These are phyloP conservation scores for Sterna hirundo DNA, from an alignment of 2,113 vertebrate species.

Conservation along the genomic window DNA sequence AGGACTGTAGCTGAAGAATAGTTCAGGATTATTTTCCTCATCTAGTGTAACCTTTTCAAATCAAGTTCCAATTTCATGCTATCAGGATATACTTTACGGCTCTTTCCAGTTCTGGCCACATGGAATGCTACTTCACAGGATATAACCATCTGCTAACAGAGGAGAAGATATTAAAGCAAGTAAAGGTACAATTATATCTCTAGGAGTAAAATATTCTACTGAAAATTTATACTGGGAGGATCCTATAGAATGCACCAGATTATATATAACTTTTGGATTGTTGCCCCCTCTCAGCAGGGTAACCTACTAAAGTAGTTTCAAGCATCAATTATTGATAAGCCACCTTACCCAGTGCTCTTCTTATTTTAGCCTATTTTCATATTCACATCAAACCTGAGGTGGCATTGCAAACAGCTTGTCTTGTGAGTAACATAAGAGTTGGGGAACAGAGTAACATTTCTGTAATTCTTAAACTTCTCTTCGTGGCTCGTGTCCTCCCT, in stretches of 20 bases:
- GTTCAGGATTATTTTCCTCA: conserved; percentile 33
- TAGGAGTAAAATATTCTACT: background rate
- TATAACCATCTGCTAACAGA: background rate
- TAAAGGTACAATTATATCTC: background rate
- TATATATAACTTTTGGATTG: background rate
- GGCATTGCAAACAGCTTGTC: background rate
- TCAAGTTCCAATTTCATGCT: conserved; percentile 50
- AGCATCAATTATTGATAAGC: background rate
- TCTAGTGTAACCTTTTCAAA: conserved; percentile 29
- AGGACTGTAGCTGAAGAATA: background rate
- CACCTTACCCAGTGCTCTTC: background rate
- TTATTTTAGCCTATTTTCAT: background rate
- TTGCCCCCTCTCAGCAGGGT: background rate
- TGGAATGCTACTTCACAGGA: background rate
- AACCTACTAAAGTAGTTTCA: background rate
- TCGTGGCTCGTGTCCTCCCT: background rate
- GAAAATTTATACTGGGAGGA: background rate
- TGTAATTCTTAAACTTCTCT: background rate
- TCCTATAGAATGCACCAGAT: background rate
- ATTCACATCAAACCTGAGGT: background rate
- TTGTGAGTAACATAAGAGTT: background rate
- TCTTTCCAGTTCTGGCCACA: background rate
- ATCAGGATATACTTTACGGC: conserved; percentile 17
- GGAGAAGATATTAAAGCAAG: background rate
- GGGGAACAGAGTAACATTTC: background rate